These are phyloP conservation scores for Augiades crinisus DNA, from an alignment of 2,888 invertebrate genomes.

Conservation along the genomic window DNA sequence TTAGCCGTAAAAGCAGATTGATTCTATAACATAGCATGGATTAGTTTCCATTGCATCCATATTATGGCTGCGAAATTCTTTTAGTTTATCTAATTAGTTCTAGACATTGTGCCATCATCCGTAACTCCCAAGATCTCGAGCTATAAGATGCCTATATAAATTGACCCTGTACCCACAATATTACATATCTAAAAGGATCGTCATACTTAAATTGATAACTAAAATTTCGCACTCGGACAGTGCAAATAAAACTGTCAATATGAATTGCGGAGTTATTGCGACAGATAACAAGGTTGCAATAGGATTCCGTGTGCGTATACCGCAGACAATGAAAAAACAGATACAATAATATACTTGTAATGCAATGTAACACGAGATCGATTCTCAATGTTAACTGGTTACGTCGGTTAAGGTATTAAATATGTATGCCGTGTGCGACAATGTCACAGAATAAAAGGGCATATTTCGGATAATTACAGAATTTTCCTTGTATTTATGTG, in stretches of 20 bases:
- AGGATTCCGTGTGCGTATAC: slow-evolving; percentile 18
- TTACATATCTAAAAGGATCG: no score
- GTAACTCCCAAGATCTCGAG: no score
- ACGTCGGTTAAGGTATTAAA: slow-evolving; percentile 25
- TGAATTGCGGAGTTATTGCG: slow-evolving; percentile 4
- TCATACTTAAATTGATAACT: no score
- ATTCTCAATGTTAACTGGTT: slow-evolving; percentile 27
- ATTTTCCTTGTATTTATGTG: slow-evolving; percentile 14
- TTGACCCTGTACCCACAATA: no score
- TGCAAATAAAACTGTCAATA: slow-evolving; percentile 1
- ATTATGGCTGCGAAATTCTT: no score
- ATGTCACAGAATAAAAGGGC: slow-evolving; percentile 24
- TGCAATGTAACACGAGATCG: slow-evolving; percentile 25
- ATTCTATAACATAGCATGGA: no score
- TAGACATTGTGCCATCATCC: no score
- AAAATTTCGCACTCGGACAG: background rate
- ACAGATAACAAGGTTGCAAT: slow-evolving; percentile 24
- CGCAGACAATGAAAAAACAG: slow-evolving; percentile 23
- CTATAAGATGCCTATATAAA: no score
- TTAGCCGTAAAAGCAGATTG: no score
- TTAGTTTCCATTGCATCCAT: no score
- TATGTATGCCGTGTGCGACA: slow-evolving; percentile 16
- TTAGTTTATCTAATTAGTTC: no score
- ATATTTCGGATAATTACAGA: slow-evolving; percentile 20
- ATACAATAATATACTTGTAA: slow-evolving; percentile 17